Evolutionary conservation across 2,888 invertebrate genomes (phyloP).

Genomic region (Erynnis tages): DNA sequence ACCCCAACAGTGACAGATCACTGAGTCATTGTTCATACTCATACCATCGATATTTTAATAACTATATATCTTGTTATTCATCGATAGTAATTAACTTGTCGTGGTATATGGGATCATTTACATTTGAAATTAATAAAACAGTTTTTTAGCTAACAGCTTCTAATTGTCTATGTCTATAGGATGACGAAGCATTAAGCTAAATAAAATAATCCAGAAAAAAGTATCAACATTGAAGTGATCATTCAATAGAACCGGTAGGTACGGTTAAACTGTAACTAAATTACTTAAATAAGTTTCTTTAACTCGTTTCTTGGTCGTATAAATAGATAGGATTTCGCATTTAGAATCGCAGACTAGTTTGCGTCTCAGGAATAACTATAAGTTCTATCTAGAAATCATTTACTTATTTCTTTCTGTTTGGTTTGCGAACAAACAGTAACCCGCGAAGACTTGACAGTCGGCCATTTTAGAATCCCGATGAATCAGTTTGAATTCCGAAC

Average conservation of each 20-base stretch:
- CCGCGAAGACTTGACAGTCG: constrained; percentile 41
- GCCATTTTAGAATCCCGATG: constrained; percentile 69
- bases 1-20: constrained; percentile 10
- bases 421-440: constrained; percentile 33
- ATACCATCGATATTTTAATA: constrained; percentile 10
- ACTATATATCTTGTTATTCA: too few relatives aligned
- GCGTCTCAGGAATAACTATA: constrained; percentile 29
- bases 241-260: too few relatives aligned
- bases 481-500: constrained; percentile 65
- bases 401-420: constrained; percentile 35
- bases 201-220: too few relatives aligned
- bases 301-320: background rate
- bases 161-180: too few relatives aligned
- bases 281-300: background rate
- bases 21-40: constrained; percentile 26
- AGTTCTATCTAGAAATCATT: constrained; percentile 34
- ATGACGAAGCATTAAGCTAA: too few relatives aligned
- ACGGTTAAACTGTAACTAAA: too few relatives aligned
- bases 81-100: too few relatives aligned
- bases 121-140: too few relatives aligned
- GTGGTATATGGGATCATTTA: too few relatives aligned
- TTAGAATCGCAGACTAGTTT: background rate
- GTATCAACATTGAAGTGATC: too few relatives aligned
- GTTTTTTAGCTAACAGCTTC: too few relatives aligned
- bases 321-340: background rate